A percentile compares a stretch with the other conserved stretches of the same genome.
Conservation (phyloP, 2,113 vertebrate genomes). For the Xyliphius kryptos region DNA sequence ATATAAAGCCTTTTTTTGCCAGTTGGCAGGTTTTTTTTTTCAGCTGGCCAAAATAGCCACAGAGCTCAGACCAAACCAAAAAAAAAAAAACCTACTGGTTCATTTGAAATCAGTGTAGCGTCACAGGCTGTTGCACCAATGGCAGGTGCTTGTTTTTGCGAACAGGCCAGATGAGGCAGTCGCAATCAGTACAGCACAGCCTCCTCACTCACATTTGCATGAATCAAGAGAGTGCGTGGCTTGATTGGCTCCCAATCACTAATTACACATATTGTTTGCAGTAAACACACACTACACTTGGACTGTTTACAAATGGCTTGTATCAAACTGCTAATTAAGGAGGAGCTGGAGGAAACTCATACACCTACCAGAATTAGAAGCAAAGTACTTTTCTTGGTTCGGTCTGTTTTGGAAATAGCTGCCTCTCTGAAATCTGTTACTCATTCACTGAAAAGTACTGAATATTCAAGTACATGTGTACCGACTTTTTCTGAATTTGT, state of each 20-base stretch:
- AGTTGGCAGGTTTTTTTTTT: too few relatives aligned
- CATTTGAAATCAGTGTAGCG: constrained; percentile 19
- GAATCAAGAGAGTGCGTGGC: constrained; percentile 60
- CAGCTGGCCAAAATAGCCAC: constrained; percentile 54
- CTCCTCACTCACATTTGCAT: constrained; percentile 63
- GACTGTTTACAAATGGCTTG: constrained; percentile 70
- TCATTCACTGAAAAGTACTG: too few relatives aligned
- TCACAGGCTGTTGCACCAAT: constrained; percentile 26
- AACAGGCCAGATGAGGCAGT: constrained; percentile 53
- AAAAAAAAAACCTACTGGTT: constrained; percentile 2
- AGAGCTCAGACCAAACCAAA: neutral
- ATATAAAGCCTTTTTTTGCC: constrained; percentile 22
- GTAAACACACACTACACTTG: constrained; percentile 65
- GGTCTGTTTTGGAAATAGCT: neutral
- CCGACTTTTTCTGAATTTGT: too few relatives aligned
- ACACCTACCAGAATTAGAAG: constrained; percentile 17
- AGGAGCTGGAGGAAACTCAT: constrained; percentile 37
- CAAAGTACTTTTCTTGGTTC: neutral
- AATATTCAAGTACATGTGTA: too few relatives aligned
- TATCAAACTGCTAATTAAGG: constrained; percentile 58
- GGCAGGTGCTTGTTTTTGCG: constrained; percentile 66
- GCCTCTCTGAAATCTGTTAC: too few relatives aligned
- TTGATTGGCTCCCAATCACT: constrained; percentile 70
- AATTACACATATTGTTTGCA: constrained; percentile 73
- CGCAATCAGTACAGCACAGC: constrained; percentile 66